A percentile compares a stretch with the other conserved stretches of the same genome.
phyloP scores from a whole-genome alignment of 2,113 vertebrate genomes.

The Smithornis capensis region DNA sequence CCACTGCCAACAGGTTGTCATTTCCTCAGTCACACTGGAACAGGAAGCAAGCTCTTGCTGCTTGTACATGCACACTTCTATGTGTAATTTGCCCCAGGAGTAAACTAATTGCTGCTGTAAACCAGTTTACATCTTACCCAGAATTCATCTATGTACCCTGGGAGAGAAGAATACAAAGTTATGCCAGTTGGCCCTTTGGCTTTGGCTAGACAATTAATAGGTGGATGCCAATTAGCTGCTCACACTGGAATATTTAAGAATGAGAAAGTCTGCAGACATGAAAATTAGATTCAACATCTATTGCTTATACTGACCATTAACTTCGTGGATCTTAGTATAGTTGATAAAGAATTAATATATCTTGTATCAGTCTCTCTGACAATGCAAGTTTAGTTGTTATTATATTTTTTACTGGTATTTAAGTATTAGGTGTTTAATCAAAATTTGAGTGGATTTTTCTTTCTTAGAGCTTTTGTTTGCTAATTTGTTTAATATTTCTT shows the following conservation, averaged over 20 bases:
- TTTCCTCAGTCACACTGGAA: slow-evolving; percentile 31
- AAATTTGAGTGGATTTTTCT: background rate
- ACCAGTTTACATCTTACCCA: background rate
- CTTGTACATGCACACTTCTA: background rate
- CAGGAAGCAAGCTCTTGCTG: slow-evolving; percentile 41
- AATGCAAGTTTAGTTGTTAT: background rate
- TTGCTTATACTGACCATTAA: background rate
- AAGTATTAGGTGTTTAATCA: background rate
- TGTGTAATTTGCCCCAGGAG: slow-evolving; percentile 53
- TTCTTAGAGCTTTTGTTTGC: background rate
- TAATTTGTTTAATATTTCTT: background rate
- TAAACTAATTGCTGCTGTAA: slow-evolving; percentile 47
- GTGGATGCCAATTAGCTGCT: slow-evolving; percentile 29
- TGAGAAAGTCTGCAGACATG: background rate
- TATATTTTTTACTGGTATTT: background rate
- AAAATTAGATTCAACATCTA: background rate
- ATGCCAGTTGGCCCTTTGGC: slow-evolving; percentile 30
- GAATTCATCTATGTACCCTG: slow-evolving; percentile 17
- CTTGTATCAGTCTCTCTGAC: background rate
- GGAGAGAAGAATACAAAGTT: background rate
- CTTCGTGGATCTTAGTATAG: background rate
- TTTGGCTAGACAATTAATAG: slow-evolving; percentile 38
- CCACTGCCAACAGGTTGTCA: background rate
- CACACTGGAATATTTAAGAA: background rate
- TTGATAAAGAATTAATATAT: background rate